Evolutionary conservation across 2,888 invertebrate genomes (phyloP).

Genomic region (Cosmia trapezina): DNA sequence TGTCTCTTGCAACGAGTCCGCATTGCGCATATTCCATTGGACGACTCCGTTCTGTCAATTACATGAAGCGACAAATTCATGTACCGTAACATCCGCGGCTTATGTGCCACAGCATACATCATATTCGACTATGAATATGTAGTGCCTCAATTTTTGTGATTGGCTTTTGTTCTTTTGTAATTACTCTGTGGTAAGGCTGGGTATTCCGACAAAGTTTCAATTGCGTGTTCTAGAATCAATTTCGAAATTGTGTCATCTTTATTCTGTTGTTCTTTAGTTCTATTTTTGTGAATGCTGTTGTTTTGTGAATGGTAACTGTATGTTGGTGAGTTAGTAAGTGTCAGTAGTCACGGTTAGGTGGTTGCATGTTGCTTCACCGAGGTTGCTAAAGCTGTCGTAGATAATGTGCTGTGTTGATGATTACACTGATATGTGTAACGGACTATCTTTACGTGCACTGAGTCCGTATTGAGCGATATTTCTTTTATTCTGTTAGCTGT

Average conservation of each 20-base stretch:
- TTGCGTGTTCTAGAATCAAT: constrained; percentile 41
- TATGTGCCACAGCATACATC: constrained; percentile 59
- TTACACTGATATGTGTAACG: constrained; percentile 85
- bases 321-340: constrained; percentile 75
- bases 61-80: constrained; percentile 81
- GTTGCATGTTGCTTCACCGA: constrained; percentile 81
- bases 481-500: constrained; percentile 58
- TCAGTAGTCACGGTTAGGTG: constrained; percentile 84
- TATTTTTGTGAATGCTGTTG: constrained; percentile 25
- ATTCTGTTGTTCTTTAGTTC: constrained; percentile 39
- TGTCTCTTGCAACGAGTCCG: constrained; percentile 66
- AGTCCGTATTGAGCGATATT: constrained; percentile 63
- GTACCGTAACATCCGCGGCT: constrained; percentile 67
- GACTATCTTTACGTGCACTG: constrained; percentile 80
- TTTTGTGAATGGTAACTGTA: constrained; percentile 59
- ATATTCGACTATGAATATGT: constrained; percentile 31
- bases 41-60: constrained; percentile 72
- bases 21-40: constrained; percentile 74
- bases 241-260: constrained; percentile 46
- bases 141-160: constrained; percentile 55
- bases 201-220: constrained; percentile 37
- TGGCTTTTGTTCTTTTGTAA: constrained; percentile 60
- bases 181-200: constrained; percentile 63
- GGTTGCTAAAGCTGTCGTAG: constrained; percentile 87
- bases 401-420: constrained; percentile 78